These are phyloP conservation scores for Diarsia dahlii DNA, from an alignment of 2,888 invertebrate genomes.

Conservation along the genomic window DNA sequence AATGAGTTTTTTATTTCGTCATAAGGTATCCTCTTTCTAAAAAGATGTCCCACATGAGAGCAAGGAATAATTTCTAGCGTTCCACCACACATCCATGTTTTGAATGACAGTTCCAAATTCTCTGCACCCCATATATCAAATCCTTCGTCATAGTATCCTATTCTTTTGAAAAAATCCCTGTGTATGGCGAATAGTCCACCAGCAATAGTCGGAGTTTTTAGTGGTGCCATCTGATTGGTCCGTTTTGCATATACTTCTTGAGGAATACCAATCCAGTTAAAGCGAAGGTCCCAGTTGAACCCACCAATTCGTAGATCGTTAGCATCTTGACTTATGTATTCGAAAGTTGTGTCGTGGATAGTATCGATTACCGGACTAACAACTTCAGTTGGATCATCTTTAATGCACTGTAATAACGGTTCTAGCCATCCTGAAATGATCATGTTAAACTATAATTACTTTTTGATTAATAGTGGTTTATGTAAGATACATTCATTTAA, in stretches of 20 bases:
- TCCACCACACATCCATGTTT: constrained; percentile 99
- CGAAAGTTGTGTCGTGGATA: constrained; percentile 96
- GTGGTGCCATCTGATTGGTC: constrained; percentile 94
- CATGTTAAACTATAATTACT: not conserved
- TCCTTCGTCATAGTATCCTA: constrained; percentile 98
- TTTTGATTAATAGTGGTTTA: not conserved
- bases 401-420: constrained; percentile 95
- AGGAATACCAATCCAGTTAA: constrained; percentile 98
- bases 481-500: no score
- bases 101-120: constrained; percentile 98
- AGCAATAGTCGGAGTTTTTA: constrained; percentile 98
- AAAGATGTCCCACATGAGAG: constrained; percentile 99
- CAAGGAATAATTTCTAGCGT: constrained; percentile 99
- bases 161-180: constrained; percentile 95
- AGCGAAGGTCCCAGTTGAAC: constrained; percentile 97
- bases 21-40: constrained; percentile 98
- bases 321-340: constrained; percentile 95
- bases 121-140: constrained; percentile 99
- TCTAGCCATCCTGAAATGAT: constrained; percentile 95
- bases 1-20: constrained; percentile 96
- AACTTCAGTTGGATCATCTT: constrained; percentile 93
- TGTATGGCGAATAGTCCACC: constrained; percentile 99
- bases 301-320: constrained; percentile 95
- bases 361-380: constrained; percentile 98
- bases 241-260: constrained; percentile 94